A percentile compares a stretch with the other conserved stretches of the same genome.
Evolutionary conservation across 2,113 vertebrate genomes (phyloP).

Genomic region (Zosterops lateralis): DNA sequence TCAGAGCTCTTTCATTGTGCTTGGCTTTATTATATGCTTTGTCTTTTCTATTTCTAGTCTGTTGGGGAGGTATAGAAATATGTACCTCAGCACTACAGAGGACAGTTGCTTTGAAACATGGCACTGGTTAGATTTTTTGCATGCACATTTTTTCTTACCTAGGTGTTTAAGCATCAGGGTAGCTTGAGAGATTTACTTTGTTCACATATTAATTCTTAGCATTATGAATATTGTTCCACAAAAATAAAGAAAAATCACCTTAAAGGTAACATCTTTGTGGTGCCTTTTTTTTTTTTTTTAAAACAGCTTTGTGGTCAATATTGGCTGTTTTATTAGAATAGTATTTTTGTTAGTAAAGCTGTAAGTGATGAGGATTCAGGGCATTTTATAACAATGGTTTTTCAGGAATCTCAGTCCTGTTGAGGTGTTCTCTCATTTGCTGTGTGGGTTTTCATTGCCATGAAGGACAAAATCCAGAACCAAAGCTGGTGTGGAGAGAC

Average conservation of each 20-base stretch:
- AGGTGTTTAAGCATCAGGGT: neutral
- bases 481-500: neutral
- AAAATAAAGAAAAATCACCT: neutral
- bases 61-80: conserved; percentile 76
- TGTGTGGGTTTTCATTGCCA: neutral
- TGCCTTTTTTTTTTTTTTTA: neutral
- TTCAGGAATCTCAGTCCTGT: neutral
- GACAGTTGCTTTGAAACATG: conserved; percentile 76
- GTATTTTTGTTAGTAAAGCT: neutral
- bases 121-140: conserved; percentile 64
- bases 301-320: neutral
- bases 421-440: neutral
- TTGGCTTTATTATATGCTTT: conserved; percentile 92
- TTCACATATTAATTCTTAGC: conserved; percentile 9
- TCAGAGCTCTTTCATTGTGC: conserved; percentile 81
- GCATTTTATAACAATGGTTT: neutral
- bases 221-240: neutral
- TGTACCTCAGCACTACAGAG: conserved; percentile 77
- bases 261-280: neutral
- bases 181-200: neutral
- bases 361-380: neutral
- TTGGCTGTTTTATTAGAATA: neutral
- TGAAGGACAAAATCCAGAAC: neutral
- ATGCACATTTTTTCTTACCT: conserved; percentile 21
- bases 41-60: conserved; percentile 82